Evolutionary conservation across 2,797 vertebrate species (phyloP).

Genomic region (Ambastaia sidthimunki): DNA sequence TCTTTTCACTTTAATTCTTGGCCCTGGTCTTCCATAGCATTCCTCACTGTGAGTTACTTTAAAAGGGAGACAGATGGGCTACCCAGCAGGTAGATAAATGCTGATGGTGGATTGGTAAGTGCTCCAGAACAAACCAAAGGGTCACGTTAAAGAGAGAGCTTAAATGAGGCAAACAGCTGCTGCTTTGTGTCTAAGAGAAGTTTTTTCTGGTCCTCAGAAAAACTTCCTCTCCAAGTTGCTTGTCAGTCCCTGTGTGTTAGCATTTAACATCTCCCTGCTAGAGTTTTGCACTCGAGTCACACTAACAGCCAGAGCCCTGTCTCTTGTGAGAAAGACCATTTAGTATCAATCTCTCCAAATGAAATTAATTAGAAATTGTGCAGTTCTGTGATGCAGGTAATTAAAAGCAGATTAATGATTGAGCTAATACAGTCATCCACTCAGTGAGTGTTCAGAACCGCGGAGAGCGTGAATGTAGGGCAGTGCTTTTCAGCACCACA

Average conservation of each 20-base stretch:
- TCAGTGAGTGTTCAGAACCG: constrained; percentile 25
- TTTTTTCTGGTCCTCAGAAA: constrained; percentile 48
- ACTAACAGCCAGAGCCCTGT: constrained; percentile 62
- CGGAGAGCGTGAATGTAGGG: constrained; percentile 33
- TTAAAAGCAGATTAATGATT: constrained; percentile 69
- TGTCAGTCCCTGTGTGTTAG: constrained; percentile 69
- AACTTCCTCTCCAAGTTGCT: constrained; percentile 74
- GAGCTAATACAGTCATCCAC: constrained; percentile 52
- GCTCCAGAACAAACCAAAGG: constrained; percentile 65
- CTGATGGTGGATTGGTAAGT: constrained; percentile 58
- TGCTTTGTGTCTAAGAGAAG: constrained; percentile 41
- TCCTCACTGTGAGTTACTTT: constrained; percentile 23
- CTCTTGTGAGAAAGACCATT: constrained; percentile 43
- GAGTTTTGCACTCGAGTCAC: constrained; percentile 67
- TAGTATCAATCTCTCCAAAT: constrained; percentile 58
- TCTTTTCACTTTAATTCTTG: neutral
- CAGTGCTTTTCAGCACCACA: constrained; percentile 13
- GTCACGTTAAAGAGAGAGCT: constrained; percentile 59
- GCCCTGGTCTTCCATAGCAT: constrained; percentile 14
- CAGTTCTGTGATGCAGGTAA: constrained; percentile 66
- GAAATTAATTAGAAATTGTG: constrained; percentile 66
- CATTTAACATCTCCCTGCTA: constrained; percentile 67
- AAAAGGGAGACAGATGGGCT: constrained; percentile 66
- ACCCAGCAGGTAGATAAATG: constrained; percentile 70
- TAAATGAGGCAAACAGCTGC: constrained; percentile 60